phyloP scores from a whole-genome alignment of 2,113 vertebrate species.

The Alligator sinensis region DNA sequence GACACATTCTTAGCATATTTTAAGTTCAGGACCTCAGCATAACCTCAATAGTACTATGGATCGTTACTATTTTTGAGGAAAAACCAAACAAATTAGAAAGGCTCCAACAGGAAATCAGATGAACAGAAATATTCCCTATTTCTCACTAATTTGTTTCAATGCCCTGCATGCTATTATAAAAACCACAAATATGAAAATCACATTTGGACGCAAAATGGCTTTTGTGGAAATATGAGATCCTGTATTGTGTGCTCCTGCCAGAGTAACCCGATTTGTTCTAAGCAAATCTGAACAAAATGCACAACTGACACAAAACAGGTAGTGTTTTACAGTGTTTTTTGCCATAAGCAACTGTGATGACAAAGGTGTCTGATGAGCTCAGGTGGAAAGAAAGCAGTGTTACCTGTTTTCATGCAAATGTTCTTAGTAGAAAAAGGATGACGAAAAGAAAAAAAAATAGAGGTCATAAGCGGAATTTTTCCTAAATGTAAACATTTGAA shows the following conservation, averaged over 20 bases:
- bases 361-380: background rate
- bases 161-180: rapidly evolving
- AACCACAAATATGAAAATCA: background rate
- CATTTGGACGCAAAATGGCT: background rate
- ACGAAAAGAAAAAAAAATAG: background rate
- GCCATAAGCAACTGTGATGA: background rate
- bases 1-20: rapidly evolving
- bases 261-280: background rate
- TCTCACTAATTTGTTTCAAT: rapidly evolving
- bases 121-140: background rate
- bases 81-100: background rate
- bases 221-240: background rate
- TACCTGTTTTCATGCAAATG: background rate
- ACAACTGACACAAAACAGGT: background rate
- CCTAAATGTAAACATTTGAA: background rate
- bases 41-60: background rate
- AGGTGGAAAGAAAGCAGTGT: background rate
- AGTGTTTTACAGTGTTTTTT: background rate
- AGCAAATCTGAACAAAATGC: background rate
- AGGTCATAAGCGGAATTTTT: background rate
- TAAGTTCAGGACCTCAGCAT: background rate
- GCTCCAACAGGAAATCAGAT: background rate
- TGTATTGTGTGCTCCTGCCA: background rate
- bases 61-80: background rate
- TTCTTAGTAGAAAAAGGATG: background rate